phyloP scores from a whole-genome alignment of 2,888 invertebrate genomes.

The Ormyrus pomaceus region DNA sequence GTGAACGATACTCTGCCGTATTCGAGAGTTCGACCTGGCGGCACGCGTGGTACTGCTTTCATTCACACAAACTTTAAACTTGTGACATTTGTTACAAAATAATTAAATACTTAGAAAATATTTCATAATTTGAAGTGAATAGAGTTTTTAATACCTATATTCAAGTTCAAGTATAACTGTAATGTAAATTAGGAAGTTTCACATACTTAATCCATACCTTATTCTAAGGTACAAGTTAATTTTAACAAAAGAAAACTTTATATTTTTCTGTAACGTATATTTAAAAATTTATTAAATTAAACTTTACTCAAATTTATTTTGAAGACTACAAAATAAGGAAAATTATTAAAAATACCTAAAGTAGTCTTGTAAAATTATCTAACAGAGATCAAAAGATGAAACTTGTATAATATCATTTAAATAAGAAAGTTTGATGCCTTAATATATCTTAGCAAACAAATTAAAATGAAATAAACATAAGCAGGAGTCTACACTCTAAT shows the following conservation, averaged over 20 bases:
- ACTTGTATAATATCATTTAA: constrained; percentile 22
- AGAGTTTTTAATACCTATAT: neutral
- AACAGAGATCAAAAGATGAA: constrained; percentile 47
- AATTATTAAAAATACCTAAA: neutral
- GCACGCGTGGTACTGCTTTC: neutral
- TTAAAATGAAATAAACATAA: too few species aligned
- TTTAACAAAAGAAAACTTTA: too few species aligned
- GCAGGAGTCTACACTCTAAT: too few species aligned
- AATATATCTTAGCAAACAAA: too few species aligned
- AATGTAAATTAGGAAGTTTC: too few species aligned
- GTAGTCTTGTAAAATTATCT: constrained; percentile 36
- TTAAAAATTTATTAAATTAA: too few species aligned
- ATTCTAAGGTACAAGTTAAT: too few species aligned
- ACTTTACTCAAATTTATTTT: neutral
- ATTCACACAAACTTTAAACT: too few species aligned
- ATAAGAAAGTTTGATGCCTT: neutral
- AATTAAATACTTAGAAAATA: neutral
- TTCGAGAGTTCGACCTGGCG: constrained; percentile 31
- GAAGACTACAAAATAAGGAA: constrained; percentile 14
- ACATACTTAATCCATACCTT: too few species aligned
- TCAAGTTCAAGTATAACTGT: too few species aligned
- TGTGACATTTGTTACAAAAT: too few species aligned
- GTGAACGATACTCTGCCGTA: constrained; percentile 62
- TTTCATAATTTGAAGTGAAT: constrained; percentile 37
- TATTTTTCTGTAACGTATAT: too few species aligned